These are phyloP conservation scores for Venustaconcha ellipsiformis DNA, from an alignment of 1,140 invertebrate species.

Conservation along the genomic window DNA sequence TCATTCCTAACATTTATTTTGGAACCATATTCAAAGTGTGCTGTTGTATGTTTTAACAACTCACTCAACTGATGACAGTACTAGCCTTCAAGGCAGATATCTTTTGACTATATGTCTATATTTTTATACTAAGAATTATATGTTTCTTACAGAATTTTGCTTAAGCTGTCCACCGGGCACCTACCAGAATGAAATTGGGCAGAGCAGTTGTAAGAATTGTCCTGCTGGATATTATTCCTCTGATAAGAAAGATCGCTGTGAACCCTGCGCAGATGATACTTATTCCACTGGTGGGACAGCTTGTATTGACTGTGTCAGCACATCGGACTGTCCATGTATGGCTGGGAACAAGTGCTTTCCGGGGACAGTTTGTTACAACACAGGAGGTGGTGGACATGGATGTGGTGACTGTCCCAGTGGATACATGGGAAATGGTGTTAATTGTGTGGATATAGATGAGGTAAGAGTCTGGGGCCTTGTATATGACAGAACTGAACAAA, in stretches of 20 bases:
- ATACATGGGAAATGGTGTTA: constrained; percentile 84
- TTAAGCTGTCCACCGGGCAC: constrained; percentile 46
- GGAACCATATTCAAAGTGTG: too few species aligned
- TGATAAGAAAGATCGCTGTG: constrained; percentile 46
- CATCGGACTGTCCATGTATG: constrained; percentile 47
- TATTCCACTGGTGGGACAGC: constrained; percentile 47
- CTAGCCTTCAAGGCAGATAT: too few species aligned
- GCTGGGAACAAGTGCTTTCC: constrained; percentile 25
- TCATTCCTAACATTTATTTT: too few species aligned
- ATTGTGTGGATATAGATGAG: constrained; percentile 59
- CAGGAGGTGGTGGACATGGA: constrained; percentile 47
- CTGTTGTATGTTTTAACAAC: too few species aligned
- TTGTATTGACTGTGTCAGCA: constrained; percentile 36
- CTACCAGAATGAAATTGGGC: constrained; percentile 44
- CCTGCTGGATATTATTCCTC: constrained; percentile 44
- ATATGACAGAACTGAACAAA: neutral
- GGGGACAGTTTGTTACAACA: constrained; percentile 46
- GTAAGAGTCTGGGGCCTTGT: constrained; percentile 22
- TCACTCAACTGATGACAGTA: too few species aligned
- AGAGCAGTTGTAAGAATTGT: constrained; percentile 43
- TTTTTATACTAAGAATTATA: too few species aligned
- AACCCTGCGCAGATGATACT: constrained; percentile 38
- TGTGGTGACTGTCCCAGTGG: constrained; percentile 87
- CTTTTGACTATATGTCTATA: too few species aligned
- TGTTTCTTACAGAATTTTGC: constrained; percentile 44